Conservation (phyloP, 2,113 vertebrate genomes). For the Casuarius casuarius region DNA sequence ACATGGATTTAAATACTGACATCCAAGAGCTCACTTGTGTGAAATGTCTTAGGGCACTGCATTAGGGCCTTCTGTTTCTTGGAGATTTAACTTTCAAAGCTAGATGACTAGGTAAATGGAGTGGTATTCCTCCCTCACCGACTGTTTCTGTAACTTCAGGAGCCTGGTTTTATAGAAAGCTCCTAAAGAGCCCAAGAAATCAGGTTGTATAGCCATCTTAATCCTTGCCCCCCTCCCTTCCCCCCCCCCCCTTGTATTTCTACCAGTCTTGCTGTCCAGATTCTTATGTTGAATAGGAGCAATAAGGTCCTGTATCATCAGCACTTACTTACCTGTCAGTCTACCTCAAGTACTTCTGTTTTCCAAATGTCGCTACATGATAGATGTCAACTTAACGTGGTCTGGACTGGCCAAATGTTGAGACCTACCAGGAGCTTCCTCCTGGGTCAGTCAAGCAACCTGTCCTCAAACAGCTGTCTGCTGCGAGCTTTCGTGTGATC, state of each 20-base stretch:
- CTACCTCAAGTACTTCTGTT: not conserved
- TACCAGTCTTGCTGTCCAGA: not conserved
- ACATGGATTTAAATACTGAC: not conserved
- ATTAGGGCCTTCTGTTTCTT: not conserved
- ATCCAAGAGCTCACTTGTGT: fast-evolving
- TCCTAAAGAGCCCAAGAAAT: not conserved
- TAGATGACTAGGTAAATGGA: not conserved
- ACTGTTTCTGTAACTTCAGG: not conserved
- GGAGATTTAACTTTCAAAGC: not conserved
- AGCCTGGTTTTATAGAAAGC: not conserved
- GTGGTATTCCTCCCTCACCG: not conserved
- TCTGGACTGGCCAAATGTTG: not conserved
- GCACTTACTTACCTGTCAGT: not conserved
- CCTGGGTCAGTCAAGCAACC: not conserved
- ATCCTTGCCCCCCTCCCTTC: not conserved
- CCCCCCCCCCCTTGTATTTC: fast-evolving
- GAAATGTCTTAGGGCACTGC: fast-evolving
- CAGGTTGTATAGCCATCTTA: not conserved
- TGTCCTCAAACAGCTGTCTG: not conserved
- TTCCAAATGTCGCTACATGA: not conserved
- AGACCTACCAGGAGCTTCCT: not conserved
- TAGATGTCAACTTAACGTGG: not conserved
- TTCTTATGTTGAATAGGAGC: not conserved
- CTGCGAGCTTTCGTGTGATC: not conserved
- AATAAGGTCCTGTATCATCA: not conserved